These are phyloP conservation scores for Eilema caniola DNA, from an alignment of 2,888 invertebrate species.

Conservation along the genomic window DNA sequence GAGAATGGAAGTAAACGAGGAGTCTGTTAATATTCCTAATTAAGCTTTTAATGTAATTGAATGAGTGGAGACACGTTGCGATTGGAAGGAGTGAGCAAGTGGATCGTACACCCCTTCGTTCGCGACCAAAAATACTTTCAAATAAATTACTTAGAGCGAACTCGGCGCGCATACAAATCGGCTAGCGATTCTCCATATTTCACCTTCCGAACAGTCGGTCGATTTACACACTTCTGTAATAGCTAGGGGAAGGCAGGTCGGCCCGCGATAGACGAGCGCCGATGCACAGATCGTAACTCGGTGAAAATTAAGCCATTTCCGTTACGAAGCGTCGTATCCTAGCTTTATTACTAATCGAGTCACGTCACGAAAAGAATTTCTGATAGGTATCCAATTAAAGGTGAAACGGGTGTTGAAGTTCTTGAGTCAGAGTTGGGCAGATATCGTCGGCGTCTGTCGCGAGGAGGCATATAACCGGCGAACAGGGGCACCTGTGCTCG, in stretches of 20 bases:
- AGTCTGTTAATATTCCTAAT: conserved; percentile 84
- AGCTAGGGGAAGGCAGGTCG: conserved; percentile 55
- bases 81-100: conserved; percentile 67
- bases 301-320: conserved; percentile 81
- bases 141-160: conserved; percentile 81
- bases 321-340: conserved; percentile 66
- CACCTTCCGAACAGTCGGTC: conserved; percentile 73
- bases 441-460: conserved; percentile 74
- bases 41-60: conserved; percentile 86
- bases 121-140: conserved; percentile 80
- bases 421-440: conserved; percentile 71
- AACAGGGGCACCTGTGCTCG: conserved; percentile 82
- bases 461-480: conserved; percentile 77
- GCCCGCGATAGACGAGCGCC: conserved; percentile 62
- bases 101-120: conserved; percentile 62
- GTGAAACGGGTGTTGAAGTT: conserved; percentile 73
- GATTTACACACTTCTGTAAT: conserved; percentile 78
- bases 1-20: conserved; percentile 79
- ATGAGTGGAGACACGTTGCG: conserved; percentile 80
- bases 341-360: conserved; percentile 79
- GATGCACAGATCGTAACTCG: conserved; percentile 60
- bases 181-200: conserved; percentile 78
- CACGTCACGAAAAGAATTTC: conserved; percentile 80
- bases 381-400: conserved; percentile 78
- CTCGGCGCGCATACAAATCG: conserved; percentile 82